phyloP scores from a whole-genome alignment of 2,888 invertebrate genomes.

The Eretmocerus hayati region DNA sequence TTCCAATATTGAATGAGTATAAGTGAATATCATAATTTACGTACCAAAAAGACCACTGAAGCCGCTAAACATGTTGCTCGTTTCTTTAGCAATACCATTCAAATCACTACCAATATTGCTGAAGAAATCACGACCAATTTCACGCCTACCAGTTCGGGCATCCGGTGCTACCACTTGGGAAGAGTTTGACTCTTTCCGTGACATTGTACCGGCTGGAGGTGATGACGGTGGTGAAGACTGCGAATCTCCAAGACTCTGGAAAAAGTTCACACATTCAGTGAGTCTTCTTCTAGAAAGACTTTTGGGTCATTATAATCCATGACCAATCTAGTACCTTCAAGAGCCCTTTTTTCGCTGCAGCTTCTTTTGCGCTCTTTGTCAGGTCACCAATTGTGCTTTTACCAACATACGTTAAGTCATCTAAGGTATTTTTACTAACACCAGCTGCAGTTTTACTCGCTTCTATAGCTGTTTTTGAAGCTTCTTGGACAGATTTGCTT shows the following conservation, averaged over 20 bases:
- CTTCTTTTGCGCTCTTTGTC: constrained; percentile 87
- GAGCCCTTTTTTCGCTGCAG: constrained; percentile 76
- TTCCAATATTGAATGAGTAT: too few relatives aligned
- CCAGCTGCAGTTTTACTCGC: constrained; percentile 83
- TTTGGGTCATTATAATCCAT: too few relatives aligned
- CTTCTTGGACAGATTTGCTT: constrained; percentile 75
- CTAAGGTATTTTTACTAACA: constrained; percentile 80
- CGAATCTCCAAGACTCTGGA: constrained; percentile 50
- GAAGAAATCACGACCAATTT: constrained; percentile 74
- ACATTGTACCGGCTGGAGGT: constrained; percentile 32
- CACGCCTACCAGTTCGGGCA: constrained; percentile 45
- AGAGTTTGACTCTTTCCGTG: constrained; percentile 55
- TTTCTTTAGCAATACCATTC: constrained; percentile 87
- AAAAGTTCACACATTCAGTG: too few relatives aligned
- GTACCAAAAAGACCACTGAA: too few relatives aligned
- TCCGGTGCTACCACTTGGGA: constrained; percentile 58
- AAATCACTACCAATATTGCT: constrained; percentile 87
- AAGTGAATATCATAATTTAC: too few relatives aligned
- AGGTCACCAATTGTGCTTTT: constrained; percentile 83
- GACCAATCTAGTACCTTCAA: too few relatives aligned
- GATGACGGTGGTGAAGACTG: constrained; percentile 41
- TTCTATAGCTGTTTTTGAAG: constrained; percentile 75
- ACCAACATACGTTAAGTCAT: constrained; percentile 83
- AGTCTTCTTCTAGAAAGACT: too few relatives aligned
- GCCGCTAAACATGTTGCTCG: constrained; percentile 89